Conservation (phyloP, 2,888 invertebrate genomes). For the Drosophila paranaensis region DNA sequence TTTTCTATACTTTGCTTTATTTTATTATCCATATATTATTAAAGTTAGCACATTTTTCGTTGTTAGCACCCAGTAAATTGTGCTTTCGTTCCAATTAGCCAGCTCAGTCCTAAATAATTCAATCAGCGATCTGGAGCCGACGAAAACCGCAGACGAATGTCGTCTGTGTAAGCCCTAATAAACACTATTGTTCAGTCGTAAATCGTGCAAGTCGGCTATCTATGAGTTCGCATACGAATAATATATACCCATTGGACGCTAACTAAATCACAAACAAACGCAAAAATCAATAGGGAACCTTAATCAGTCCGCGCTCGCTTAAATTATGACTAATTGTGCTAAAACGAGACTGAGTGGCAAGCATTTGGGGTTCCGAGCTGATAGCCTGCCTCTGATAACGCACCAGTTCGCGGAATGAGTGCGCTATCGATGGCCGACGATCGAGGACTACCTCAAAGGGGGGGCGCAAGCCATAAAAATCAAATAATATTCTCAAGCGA, state of each 20-base stretch:
- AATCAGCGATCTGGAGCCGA: constrained; percentile 16
- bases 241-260: constrained; percentile 20
- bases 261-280: constrained; percentile 66
- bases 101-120: constrained; percentile 15
- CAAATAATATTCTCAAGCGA: not conserved
- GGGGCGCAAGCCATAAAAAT: not conserved
- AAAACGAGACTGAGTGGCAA: constrained; percentile 69
- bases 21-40: constrained; percentile 33
- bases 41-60: constrained; percentile 21
- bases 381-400: constrained; percentile 57
- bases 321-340: constrained; percentile 81
- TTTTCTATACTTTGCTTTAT: constrained; percentile 1
- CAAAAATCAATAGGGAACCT: constrained; percentile 72
- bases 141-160: constrained; percentile 11
- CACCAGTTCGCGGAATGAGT: constrained; percentile 1
- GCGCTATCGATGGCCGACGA: not conserved
- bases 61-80: constrained; percentile 15
- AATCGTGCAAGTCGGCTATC: constrained; percentile 62
- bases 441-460: constrained; percentile 43
- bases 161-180: constrained; percentile 47
- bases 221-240: constrained; percentile 26
- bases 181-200: constrained; percentile 62
- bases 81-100: constrained; percentile 16
- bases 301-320: constrained; percentile 68
- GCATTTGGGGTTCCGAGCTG: constrained; percentile 52